Evolutionary conservation across 2,888 invertebrate species (phyloP), one percentile per base, ranked within the genome.

Genomic region (Didymodactylos carnosus): DNA sequence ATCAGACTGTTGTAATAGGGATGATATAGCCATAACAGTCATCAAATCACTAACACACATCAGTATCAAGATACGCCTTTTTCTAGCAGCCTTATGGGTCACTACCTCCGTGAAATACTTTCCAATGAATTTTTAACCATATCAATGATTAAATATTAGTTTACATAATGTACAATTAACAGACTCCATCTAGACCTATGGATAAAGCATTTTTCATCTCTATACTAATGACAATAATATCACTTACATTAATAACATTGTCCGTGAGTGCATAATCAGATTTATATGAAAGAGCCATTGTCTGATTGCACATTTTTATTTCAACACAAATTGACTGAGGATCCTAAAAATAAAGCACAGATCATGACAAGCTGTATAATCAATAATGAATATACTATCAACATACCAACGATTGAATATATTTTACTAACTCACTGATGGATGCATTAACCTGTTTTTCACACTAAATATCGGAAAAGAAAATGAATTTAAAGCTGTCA

Each of bases 151-250:
- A n/a, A 74, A 74, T 19, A 49, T 69, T 35, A 71, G 13, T 41
- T 74, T 71, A 35, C 74, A 74, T 29, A 74, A 46, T 25, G 71
- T 74, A 39, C 74, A 74, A 71, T 74, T 74, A 25, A 62, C 35
- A 4, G 53, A 19, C 27, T 62, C 53, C 10, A 7, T 62, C 10
- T 29, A 35, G n/a, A n/a, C n/a, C n/a, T n/a, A n/a, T n/a, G n/a
- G n/a, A n/a, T n/a, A n/a, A n/a, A n/a, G n/a, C n/a, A n/a, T n/a
- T n/a, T n/a, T n/a, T n/a, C n/a, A n/a, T n/a, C n/a, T n/a, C n/a
- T n/a, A n/a, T n/a, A n/a, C n/a, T n/a, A n/a, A n/a, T n/a, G n/a
- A n/a, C n/a, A n/a, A n/a, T n/a, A n/a, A n/a, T n/a, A n/a, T 23
- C 23, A 49, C 53, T 62, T 62, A 62, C 53, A 62, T 10, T 62